phyloP scores from a whole-genome alignment of 1,140 invertebrate genomes.

The Drosophila asahinai region DNA sequence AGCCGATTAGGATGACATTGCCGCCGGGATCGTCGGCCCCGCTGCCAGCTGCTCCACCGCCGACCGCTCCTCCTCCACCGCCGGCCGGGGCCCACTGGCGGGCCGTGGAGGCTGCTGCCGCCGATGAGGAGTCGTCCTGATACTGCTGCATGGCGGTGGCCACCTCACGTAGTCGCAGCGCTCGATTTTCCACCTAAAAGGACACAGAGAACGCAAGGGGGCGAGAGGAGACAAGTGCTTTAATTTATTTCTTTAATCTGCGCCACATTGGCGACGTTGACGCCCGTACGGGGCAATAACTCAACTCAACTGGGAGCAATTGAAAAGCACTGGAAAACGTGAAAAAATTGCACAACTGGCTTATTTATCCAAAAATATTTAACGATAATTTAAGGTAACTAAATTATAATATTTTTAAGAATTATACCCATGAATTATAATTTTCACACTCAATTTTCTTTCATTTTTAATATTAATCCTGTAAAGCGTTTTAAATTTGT shows the following conservation, averaged over 20 bases:
- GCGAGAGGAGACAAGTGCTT: conserved; percentile 55
- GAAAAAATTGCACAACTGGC: background rate
- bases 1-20: conserved; percentile 79
- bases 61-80: conserved; percentile 48
- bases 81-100: conserved; percentile 66
- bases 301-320: conserved; percentile 65
- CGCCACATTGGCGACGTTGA: conserved; percentile 65
- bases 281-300: conserved; percentile 61
- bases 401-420: background rate
- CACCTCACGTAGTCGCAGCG: conserved; percentile 88
- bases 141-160: conserved; percentile 84
- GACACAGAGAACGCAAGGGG: conserved; percentile 29
- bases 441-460: background rate
- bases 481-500: background rate
- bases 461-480: background rate
- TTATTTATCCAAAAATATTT: background rate
- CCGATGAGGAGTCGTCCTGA: conserved; percentile 71
- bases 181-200: conserved; percentile 89
- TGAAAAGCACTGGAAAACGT: conserved; percentile 12
- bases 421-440: background rate
- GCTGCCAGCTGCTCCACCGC: conserved; percentile 43
- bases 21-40: conserved; percentile 79
- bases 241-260: conserved; percentile 82
- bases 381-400: background rate
- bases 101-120: conserved; percentile 62